Conservation (phyloP, 2,888 invertebrate species). For the Lissocephala sabroskyi region DNA sequence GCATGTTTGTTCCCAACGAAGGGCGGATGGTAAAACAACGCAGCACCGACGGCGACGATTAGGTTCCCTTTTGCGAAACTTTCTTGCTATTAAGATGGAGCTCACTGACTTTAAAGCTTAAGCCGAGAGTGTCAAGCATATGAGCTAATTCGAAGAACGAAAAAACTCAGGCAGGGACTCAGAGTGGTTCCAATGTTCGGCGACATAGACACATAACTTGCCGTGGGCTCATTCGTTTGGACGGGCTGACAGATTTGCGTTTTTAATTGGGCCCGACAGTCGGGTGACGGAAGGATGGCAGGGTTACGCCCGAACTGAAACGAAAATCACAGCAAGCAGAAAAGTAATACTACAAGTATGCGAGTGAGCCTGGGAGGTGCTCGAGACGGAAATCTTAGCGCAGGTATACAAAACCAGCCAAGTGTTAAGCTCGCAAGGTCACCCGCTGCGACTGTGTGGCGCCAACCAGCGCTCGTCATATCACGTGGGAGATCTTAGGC, state of each 20-base stretch:
- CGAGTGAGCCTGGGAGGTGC: slow-evolving; percentile 14
- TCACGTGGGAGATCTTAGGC: too few species aligned
- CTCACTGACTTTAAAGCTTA: not conserved
- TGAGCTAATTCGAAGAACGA: too few species aligned
- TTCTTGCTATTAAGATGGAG: not conserved
- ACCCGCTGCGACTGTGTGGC: too few species aligned
- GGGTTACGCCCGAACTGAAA: too few species aligned
- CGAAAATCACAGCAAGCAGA: slow-evolving; percentile 36
- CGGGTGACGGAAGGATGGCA: too few species aligned
- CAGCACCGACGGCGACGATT: not conserved
- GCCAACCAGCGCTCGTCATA: too few species aligned
- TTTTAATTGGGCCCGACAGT: slow-evolving; percentile 36
- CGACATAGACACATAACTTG: too few species aligned
- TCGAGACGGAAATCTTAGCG: slow-evolving; percentile 45
- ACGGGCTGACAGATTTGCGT: slow-evolving; percentile 22
- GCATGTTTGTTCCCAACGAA: not conserved
- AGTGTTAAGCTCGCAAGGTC: slow-evolving; percentile 26
- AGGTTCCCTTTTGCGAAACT: too few species aligned
- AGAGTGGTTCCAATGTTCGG: too few species aligned
- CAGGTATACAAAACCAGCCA: slow-evolving; percentile 39
- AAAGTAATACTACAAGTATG: slow-evolving; percentile 25
- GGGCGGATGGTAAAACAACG: not conserved
- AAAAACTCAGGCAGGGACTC: too few species aligned
- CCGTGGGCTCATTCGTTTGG: too few species aligned
- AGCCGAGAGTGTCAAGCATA: not conserved